phyloP scores from a whole-genome alignment of 2,797 vertebrate species.

The Macropodus opercularis region DNA sequence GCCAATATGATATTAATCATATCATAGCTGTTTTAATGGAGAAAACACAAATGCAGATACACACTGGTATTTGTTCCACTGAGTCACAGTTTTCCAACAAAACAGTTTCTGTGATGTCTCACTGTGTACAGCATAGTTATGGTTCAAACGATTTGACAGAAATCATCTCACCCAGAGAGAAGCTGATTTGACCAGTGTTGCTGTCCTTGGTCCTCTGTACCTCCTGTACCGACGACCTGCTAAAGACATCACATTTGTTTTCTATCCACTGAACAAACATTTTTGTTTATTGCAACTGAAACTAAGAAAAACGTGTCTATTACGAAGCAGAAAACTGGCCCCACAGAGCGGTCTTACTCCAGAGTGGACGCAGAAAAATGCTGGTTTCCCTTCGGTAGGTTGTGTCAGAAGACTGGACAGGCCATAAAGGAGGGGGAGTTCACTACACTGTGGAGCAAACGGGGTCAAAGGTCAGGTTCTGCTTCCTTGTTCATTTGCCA shows the following conservation, averaged over 20 bases:
- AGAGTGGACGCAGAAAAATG: slow-evolving; percentile 43
- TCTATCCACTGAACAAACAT: background rate
- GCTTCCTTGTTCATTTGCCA: background rate
- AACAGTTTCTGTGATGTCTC: background rate
- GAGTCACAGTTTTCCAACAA: background rate
- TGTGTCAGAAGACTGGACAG: slow-evolving; percentile 15
- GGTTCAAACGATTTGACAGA: background rate
- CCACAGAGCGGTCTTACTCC: slow-evolving; percentile 45
- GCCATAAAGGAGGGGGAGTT: slow-evolving; percentile 6
- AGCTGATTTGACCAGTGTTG: slow-evolving; percentile 24
- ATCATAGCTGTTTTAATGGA: background rate
- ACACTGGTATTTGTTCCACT: background rate
- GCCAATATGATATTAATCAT: background rate
- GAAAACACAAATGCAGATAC: background rate
- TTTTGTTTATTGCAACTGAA: background rate
- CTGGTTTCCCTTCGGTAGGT: slow-evolving; percentile 22
- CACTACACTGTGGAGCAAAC: slow-evolving; percentile 41
- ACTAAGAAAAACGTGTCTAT: background rate
- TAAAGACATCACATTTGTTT: background rate
- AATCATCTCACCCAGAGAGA: slow-evolving; percentile 55
- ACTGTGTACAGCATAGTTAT: background rate
- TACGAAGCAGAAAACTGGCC: background rate
- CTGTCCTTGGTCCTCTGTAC: slow-evolving; percentile 44
- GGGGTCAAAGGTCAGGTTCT: slow-evolving; percentile 49
- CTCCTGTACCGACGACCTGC: slow-evolving; percentile 39